Conservation (phyloP, 1,140 invertebrate species). For the Amphibalanus amphitrite region DNA sequence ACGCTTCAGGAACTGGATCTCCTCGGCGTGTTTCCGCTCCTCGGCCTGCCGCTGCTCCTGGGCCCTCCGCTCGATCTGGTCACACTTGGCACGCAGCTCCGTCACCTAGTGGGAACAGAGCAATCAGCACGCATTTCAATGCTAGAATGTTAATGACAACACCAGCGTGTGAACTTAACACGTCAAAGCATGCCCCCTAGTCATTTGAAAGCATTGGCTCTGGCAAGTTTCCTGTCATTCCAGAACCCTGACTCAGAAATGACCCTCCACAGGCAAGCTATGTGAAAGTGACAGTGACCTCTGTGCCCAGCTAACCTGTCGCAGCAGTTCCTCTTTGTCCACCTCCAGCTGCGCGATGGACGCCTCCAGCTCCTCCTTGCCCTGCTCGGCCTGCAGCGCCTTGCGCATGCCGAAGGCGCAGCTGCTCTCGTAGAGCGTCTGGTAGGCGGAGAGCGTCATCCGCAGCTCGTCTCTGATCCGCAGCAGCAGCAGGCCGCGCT, state of each 20-base stretch:
- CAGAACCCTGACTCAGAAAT: too few species aligned
- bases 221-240: too few species aligned
- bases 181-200: too few species aligned
- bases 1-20: conserved; percentile 75
- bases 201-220: too few species aligned
- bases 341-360: conserved; percentile 39
- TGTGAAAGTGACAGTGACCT: too few species aligned
- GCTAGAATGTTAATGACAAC: too few species aligned
- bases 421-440: conserved; percentile 88
- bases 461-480: conserved; percentile 85
- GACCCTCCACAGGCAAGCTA: too few species aligned
- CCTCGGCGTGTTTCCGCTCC: conserved; percentile 78
- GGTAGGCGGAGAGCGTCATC: conserved; percentile 90
- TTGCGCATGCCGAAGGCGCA: conserved; percentile 96
- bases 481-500: conserved; percentile 80
- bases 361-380: conserved; percentile 48
- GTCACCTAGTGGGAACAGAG: conserved; percentile 39
- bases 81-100: conserved; percentile 63
- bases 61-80: conserved; percentile 67
- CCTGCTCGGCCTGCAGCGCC: conserved; percentile 62
- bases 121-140: too few species aligned
- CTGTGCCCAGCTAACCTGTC: too few species aligned
- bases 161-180: too few species aligned
- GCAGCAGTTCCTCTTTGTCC: conserved; percentile 55
- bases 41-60: conserved; percentile 64